These are phyloP conservation scores for Acrocera orbiculus DNA, from an alignment of 2,888 invertebrate species.

Conservation along the genomic window DNA sequence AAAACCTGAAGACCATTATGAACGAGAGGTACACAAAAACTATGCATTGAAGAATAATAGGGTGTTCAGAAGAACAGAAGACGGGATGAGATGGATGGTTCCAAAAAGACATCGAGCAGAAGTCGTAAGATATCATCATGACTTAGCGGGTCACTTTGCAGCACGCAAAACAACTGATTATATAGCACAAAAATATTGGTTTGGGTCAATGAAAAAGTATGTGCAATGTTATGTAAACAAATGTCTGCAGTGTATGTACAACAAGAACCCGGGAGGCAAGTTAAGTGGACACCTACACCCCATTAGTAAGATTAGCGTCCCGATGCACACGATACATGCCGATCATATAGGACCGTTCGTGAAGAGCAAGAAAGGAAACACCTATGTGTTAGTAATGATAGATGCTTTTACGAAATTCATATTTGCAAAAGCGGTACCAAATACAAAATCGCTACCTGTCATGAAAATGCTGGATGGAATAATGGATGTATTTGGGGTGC, in stretches of 20 bases:
- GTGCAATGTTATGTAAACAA: too few species aligned
- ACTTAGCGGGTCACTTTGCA: not conserved
- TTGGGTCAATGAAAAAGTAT: too few species aligned
- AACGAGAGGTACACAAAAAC: not conserved
- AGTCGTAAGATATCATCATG: not conserved
- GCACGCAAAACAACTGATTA: too few species aligned
- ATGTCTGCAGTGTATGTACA: too few species aligned
- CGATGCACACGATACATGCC: conserved; percentile 12
- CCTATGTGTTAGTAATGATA: not conserved
- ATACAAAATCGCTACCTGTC: conserved; percentile 13
- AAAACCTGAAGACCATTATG: not conserved
- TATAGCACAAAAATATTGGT: too few species aligned
- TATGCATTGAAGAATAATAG: not conserved
- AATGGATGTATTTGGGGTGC: conserved; percentile 13
- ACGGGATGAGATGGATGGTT: not conserved
- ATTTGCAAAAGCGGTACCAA: conserved; percentile 9
- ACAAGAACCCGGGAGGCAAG: too few species aligned
- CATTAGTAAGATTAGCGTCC: conserved; percentile 1
- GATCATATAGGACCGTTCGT: conserved; percentile 13
- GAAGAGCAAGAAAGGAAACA: conserved; percentile 7
- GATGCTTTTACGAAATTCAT: conserved; percentile 10
- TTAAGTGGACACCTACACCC: too few species aligned
- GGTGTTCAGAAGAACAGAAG: not conserved
- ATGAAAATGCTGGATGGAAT: conserved; percentile 7
- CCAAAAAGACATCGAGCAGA: too few species aligned